Evolutionary conservation across 2,797 vertebrate genomes (phyloP).

Genomic region (Mastacembelus armatus): DNA sequence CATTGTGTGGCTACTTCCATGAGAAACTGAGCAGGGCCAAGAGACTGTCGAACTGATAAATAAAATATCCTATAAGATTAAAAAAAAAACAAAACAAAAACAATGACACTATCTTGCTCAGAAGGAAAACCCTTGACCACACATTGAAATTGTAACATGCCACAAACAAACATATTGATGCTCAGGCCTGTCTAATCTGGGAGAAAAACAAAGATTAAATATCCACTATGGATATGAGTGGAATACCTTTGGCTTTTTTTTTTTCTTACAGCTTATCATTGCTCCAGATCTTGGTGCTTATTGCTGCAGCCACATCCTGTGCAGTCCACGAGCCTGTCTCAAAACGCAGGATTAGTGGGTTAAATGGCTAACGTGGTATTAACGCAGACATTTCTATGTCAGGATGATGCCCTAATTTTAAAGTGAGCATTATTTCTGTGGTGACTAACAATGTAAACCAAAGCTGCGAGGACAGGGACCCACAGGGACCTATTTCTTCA

Average conservation of each 20-base stretch:
- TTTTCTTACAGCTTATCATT: constrained; percentile 28
- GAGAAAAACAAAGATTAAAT: background rate
- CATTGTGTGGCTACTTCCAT: constrained; percentile 30
- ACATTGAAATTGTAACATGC: background rate
- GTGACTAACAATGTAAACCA: constrained; percentile 18
- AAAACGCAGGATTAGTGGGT: constrained; percentile 18
- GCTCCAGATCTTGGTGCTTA: constrained; percentile 16
- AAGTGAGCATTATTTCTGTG: background rate
- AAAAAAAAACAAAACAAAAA: background rate
- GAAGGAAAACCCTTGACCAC: background rate
- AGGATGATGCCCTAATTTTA: background rate
- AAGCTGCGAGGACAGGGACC: constrained; percentile 11
- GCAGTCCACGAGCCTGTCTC: background rate
- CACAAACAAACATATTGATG: constrained; percentile 16
- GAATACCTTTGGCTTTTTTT: constrained; percentile 45
- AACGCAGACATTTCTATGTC: constrained; percentile 8
- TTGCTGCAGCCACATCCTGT: constrained; percentile 24
- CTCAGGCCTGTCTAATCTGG: background rate
- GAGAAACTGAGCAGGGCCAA: background rate
- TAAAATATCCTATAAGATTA: too few species aligned
- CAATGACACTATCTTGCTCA: background rate
- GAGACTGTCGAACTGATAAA: background rate
- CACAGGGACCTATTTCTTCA: too few species aligned
- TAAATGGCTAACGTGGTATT: constrained; percentile 21
- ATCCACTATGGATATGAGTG: constrained; percentile 30